Percentiles rank a stretch among this genome's conserved stretches.
Evolutionary conservation across 2,888 invertebrate genomes (phyloP).

Genomic region (Cerceris ruficornis): DNA sequence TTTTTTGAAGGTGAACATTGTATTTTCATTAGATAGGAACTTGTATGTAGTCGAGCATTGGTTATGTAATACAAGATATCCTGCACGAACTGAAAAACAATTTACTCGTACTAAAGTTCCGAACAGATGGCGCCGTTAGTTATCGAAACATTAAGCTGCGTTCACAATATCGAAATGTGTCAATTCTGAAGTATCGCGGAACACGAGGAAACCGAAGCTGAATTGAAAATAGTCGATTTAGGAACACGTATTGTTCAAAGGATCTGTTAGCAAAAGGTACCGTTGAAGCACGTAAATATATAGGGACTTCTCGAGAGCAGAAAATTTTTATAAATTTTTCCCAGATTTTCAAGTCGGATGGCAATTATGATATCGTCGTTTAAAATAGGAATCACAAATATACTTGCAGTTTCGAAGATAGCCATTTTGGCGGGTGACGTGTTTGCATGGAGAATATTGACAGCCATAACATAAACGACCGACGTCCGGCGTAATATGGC

Average conservation of each 20-base stretch:
- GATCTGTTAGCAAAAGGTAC: slow-evolving; percentile 40
- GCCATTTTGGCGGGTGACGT: slow-evolving; percentile 75
- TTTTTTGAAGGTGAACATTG: background rate
- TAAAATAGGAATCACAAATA: slow-evolving; percentile 17
- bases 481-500: slow-evolving; percentile 36
- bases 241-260: slow-evolving; percentile 34
- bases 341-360: slow-evolving; percentile 30
- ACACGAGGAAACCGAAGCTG: background rate
- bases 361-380: slow-evolving; percentile 28
- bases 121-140: background rate
- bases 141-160: background rate
- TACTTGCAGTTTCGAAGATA: slow-evolving; percentile 50
- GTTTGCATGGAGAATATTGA: slow-evolving; percentile 61
- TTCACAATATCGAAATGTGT: slow-evolving; percentile 7
- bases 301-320: slow-evolving; percentile 19
- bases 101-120: background rate
- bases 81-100: background rate
- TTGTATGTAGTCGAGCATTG: slow-evolving; percentile 3
- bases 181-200: slow-evolving; percentile 17
- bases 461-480: slow-evolving; percentile 59
- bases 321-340: slow-evolving; percentile 42
- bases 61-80: slow-evolving; percentile 12
- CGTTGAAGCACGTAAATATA: slow-evolving; percentile 34
- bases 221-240: slow-evolving; percentile 12
- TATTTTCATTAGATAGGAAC: background rate